Percentiles rank a stretch among this genome's conserved stretches.
These are phyloP conservation scores for Antechinus flavipes DNA, from an alignment of 2,113 vertebrate species.

Conservation along the genomic window DNA sequence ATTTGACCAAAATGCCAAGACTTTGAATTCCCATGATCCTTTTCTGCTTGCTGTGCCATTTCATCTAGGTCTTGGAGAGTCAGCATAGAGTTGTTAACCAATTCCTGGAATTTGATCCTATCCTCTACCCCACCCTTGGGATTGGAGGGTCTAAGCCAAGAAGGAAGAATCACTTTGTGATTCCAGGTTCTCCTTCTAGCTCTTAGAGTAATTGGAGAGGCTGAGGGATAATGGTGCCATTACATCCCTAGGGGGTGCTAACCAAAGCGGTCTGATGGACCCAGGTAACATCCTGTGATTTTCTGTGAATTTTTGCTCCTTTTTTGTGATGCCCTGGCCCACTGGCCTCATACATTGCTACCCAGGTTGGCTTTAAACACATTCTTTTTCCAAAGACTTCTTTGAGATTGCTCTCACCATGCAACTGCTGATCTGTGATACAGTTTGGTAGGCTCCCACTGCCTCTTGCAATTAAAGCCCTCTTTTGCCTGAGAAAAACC, in stretches of 20 bases:
- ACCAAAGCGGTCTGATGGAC: not conserved
- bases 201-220: not conserved
- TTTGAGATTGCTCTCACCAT: constrained; percentile 37
- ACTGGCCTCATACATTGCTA: not conserved
- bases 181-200: not conserved
- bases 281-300: not conserved
- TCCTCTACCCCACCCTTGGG: not conserved
- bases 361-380: not conserved
- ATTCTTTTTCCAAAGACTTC: not conserved
- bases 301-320: not conserved
- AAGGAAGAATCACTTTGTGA: not conserved
- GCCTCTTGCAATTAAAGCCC: not conserved
- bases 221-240: not conserved
- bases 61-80: not conserved
- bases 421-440: not conserved
- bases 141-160: not conserved
- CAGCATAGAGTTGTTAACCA: not conserved
- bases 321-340: not conserved
- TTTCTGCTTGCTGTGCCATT: not conserved
- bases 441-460: not conserved
- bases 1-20: not conserved
- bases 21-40: not conserved
- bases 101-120: constrained; percentile 17
- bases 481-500: constrained; percentile 15
- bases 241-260: not conserved